Conservation (phyloP, 2,888 invertebrate genomes). For the Tachina grossa region DNA sequence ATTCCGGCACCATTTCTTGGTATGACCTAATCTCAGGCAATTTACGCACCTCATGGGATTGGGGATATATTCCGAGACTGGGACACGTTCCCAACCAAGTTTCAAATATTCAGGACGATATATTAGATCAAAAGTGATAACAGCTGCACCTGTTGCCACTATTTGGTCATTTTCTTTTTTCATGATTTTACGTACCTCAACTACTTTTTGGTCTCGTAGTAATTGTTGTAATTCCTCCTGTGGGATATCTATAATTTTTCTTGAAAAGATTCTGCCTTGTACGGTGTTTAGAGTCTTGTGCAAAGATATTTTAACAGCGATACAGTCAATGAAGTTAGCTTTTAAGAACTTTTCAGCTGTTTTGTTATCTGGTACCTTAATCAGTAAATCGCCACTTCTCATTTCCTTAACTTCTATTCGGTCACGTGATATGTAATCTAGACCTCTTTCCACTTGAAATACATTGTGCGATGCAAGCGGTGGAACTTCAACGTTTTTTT, state of each 20-base stretch:
- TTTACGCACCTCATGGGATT: conserved; percentile 8
- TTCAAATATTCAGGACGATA: not conserved
- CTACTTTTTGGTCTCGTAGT: conserved; percentile 27
- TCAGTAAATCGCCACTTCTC: too few relatives aligned
- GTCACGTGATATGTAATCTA: too few relatives aligned
- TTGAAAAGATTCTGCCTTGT: conserved; percentile 7
- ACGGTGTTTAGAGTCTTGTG: conserved; percentile 19
- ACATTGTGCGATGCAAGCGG: too few relatives aligned
- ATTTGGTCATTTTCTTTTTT: conserved; percentile 6
- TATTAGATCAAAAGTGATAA: not conserved
- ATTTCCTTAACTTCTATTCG: too few relatives aligned
- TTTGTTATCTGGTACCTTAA: too few relatives aligned
- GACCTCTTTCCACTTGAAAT: too few relatives aligned
- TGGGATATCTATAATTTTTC: conserved; percentile 1
- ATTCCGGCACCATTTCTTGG: not conserved
- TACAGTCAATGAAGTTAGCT: not conserved
- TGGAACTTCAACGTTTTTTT: too few relatives aligned
- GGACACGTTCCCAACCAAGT: not conserved
- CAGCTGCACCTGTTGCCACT: conserved; percentile 13
- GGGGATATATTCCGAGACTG: not conserved
- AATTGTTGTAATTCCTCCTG: too few relatives aligned
- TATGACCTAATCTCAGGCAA: conserved; percentile 1
- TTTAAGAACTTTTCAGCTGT: conserved; percentile 17
- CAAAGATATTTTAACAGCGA: not conserved
- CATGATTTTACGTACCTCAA: conserved; percentile 25